Base-by-base conservation (phyloP, 1,140 invertebrate species). In the Anastatus disparis region DNA sequence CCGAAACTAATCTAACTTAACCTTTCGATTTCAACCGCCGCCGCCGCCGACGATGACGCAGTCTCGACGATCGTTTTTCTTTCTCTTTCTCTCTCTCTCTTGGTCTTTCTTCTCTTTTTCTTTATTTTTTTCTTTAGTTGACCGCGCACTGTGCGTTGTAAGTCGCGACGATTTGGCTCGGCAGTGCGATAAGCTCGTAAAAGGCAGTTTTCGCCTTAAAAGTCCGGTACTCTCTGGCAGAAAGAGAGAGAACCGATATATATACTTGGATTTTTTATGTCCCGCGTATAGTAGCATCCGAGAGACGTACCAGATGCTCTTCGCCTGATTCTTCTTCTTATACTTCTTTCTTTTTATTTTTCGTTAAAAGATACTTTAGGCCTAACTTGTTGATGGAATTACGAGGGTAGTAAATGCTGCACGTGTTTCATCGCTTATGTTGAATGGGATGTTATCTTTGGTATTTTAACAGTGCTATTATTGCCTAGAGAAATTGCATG, bases 1-100 rank as follows among this genome's bases (percentile, higher is more conserved):
- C 70, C 70, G 70, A 72, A 72, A 72, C 70, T 72, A 72, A 72
- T 72, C 70, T 72, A 72, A 72, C 70, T 72, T 72, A 72, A 67
- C 70, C 70, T 72, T 72, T 72, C 70, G 70, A 72, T 72, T 72
- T 58, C 64, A 55, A 52, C 52, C 48, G 50, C 26, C 62, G 26
- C 20, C 50, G 7, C n/a, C 3, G 50, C 24, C 13, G 20, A 46
- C 44, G 44, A n/a, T n/a, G n/a, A n/a, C n/a, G n/a, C n/a, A n/a
- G n/a, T n/a, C n/a, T n/a, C 55, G 46, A 46, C 59, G 59, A 62
- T 42, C 31, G 27, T 4, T 24, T 17, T 42, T n/a, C 24, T 44
- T 3, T 9, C 48, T 26, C 20, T 52, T 15, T 13, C 10, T 26
- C 46, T 53, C 29, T 8, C 56, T 59, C 44, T 35, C 42, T 15